phyloP scores from a whole-genome alignment of 2,888 invertebrate species.

The Morpho helenor region DNA sequence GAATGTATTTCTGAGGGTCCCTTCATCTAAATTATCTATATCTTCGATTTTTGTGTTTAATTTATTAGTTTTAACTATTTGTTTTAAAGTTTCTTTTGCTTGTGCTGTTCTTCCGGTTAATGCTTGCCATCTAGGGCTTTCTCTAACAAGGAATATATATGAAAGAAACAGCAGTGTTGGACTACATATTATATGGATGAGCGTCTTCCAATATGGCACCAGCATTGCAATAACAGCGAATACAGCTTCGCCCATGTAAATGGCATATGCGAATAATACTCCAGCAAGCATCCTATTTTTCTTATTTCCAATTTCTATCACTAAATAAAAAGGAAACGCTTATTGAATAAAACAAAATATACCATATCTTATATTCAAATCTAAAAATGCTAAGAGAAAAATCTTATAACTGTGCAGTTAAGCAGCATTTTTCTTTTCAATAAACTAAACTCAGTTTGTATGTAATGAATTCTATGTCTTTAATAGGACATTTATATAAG shows the following conservation, averaged over 20 bases:
- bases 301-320: conserved; percentile 56
- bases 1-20: conserved; percentile 44
- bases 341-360: no score
- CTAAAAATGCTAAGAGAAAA: no score
- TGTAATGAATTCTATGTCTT: no score
- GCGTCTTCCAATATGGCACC: conserved; percentile 55
- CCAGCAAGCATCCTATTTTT: conserved; percentile 52
- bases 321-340: conserved; percentile 34
- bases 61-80: conserved; percentile 49
- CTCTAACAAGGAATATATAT: conserved; percentile 45
- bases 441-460: no score
- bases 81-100: conserved; percentile 44
- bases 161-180: conserved; percentile 52
- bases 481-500: no score
- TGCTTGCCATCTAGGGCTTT: conserved; percentile 64
- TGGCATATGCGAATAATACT: conserved; percentile 51
- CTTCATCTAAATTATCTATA: conserved; percentile 40
- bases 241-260: conserved; percentile 54
- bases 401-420: no score
- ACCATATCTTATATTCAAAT: no score
- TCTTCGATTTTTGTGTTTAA: conserved; percentile 45
- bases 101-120: conserved; percentile 49
- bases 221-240: conserved; percentile 58
- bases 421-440: no score
- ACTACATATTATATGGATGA: conserved; percentile 51